Conservation (phyloP, 2,797 vertebrate species). For the Pipistrellus kuhlii region DNA sequence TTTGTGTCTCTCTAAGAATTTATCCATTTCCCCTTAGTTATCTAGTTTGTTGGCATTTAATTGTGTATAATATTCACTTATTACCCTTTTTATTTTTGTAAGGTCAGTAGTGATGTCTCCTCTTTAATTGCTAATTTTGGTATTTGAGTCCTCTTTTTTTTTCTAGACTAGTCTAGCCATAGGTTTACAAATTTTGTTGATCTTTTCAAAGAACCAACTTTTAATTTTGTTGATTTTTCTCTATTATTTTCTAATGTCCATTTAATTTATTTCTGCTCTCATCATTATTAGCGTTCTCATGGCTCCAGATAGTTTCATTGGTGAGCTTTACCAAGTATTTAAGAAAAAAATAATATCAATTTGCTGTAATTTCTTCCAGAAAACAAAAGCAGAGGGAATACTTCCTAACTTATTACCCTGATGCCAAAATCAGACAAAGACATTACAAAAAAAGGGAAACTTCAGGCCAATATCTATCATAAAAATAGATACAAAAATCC, state of each 20-base stretch:
- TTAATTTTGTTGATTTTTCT: conserved; percentile 9
- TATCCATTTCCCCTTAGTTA: conserved; percentile 16
- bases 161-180: neutral
- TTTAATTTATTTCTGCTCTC: neutral
- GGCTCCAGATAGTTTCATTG: neutral
- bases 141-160: neutral
- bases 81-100: conserved; percentile 30
- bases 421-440: neutral
- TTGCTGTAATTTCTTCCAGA: conserved; percentile 23
- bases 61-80: conserved; percentile 13
- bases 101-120: neutral
- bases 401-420: neutral
- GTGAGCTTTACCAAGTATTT: neutral
- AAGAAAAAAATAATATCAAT: neutral
- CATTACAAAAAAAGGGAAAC: conserved; percentile 24
- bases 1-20: neutral
- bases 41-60: neutral
- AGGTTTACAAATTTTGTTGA: conserved; percentile 21
- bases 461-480: neutral
- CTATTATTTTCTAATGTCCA: neutral
- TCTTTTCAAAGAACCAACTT: conserved; percentile 38
- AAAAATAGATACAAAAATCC: neutral
- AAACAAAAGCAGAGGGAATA: neutral
- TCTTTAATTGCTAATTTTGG: neutral
- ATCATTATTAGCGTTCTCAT: conserved; percentile 13